A percentile compares a stretch with the other conserved stretches of the same genome.
Conservation (phyloP, 2,888 invertebrate species). For the Tribolium freemani region DNA sequence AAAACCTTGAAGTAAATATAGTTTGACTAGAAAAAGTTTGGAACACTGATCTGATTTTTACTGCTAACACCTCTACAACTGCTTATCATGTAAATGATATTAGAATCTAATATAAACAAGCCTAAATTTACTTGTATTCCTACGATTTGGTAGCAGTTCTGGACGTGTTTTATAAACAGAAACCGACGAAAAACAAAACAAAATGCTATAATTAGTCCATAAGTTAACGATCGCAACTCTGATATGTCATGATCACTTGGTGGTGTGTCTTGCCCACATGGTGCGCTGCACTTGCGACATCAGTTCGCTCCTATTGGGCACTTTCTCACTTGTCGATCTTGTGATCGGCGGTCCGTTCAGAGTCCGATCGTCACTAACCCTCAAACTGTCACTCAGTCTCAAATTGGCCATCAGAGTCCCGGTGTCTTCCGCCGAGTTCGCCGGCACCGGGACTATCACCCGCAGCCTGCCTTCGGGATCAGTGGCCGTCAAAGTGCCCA, state of each 20-base stretch:
- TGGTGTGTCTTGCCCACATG: slow-evolving; percentile 90
- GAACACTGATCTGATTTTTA: neutral
- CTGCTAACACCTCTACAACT: neutral
- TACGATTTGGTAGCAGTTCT: slow-evolving; percentile 17
- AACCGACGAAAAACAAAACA: slow-evolving; percentile 26
- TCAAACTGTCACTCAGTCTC: slow-evolving; percentile 72
- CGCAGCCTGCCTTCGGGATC: slow-evolving; percentile 75
- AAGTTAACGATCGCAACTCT: slow-evolving; percentile 15
- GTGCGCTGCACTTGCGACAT: slow-evolving; percentile 87
- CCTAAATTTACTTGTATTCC: slow-evolving; percentile 5
- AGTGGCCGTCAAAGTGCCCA: slow-evolving; percentile 74
- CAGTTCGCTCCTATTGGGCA: slow-evolving; percentile 87
- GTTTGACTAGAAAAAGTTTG: neutral
- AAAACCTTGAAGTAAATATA: neutral
- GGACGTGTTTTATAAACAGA: slow-evolving; percentile 28
- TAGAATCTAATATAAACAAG: slow-evolving; percentile 11
- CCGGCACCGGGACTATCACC: slow-evolving; percentile 74
- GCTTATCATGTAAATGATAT: slow-evolving; percentile 10
- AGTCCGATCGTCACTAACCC: slow-evolving; percentile 71
- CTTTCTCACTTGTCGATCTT: slow-evolving; percentile 87
- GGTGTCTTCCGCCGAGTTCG: slow-evolving; percentile 64
- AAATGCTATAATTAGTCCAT: slow-evolving; percentile 24
- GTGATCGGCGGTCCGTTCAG: slow-evolving; percentile 77
- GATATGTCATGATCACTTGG: slow-evolving; percentile 69
- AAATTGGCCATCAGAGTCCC: slow-evolving; percentile 69